Conservation (phyloP, 2,113 vertebrate species). For the Copsychus sechellarum region DNA sequence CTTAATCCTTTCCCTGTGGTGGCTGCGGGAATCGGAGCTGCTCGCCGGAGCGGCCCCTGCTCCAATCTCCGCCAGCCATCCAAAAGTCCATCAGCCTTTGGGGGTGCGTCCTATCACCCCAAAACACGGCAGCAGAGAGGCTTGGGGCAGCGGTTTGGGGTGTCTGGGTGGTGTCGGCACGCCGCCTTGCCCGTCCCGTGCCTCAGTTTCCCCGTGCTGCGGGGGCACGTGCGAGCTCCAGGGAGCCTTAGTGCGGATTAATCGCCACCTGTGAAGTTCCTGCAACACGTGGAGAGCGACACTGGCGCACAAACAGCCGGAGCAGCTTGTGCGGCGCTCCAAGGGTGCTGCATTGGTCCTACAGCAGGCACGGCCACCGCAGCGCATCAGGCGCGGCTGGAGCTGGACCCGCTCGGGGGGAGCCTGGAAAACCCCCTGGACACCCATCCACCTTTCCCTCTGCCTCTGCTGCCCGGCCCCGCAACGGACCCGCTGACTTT, state of each 20-base stretch:
- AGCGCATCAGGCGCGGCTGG: not conserved
- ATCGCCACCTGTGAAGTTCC: not conserved
- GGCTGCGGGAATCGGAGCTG: not conserved
- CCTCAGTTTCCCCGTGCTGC: conserved; percentile 25
- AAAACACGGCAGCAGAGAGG: not conserved
- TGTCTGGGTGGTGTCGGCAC: accelerated
- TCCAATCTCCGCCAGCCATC: not conserved
- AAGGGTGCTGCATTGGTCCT: not conserved
- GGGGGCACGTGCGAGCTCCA: not conserved
- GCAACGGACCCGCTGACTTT: not conserved
- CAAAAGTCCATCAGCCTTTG: not conserved
- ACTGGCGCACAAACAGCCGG: not conserved
- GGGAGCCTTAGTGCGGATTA: not conserved
- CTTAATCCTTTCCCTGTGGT: not conserved
- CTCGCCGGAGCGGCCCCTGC: not conserved
- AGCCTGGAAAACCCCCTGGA: not conserved
- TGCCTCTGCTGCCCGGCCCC: not conserved
- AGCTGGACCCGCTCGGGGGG: accelerated
- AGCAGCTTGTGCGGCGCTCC: not conserved
- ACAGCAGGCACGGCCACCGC: not conserved
- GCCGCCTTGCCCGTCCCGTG: accelerated
- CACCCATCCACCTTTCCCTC: not conserved
- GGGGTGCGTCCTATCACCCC: accelerated
- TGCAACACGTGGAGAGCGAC: not conserved
- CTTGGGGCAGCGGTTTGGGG: accelerated